These are phyloP conservation scores for Idaea biselata DNA, from an alignment of 2,888 invertebrate species.

Conservation along the genomic window DNA sequence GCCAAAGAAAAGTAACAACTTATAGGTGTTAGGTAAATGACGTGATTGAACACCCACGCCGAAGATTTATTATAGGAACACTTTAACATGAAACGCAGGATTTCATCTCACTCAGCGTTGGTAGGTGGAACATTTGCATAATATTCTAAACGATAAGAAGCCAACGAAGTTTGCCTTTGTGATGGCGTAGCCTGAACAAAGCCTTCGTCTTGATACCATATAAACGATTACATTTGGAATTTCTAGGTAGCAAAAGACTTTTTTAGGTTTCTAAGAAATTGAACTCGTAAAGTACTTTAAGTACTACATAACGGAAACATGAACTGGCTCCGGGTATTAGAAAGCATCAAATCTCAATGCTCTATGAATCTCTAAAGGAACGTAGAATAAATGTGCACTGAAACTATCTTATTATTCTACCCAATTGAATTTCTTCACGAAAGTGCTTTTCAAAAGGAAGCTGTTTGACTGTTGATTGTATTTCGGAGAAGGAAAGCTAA, in stretches of 20 bases:
- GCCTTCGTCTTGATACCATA: not conserved
- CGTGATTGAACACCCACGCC: not conserved
- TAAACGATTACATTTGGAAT: not conserved
- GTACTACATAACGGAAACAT: too few relatives aligned
- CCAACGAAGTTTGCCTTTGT: constrained; percentile 44
- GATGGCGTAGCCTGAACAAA: constrained; percentile 4
- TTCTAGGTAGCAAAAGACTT: not conserved
- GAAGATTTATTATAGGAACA: not conserved
- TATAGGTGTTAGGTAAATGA: not conserved
- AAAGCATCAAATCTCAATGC: not conserved
- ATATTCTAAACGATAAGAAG: constrained; percentile 47
- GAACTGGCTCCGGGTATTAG: not conserved
- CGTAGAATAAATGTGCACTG: not conserved
- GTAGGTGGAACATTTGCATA: constrained; percentile 53
- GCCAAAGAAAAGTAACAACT: not conserved
- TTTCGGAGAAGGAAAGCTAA: constrained; percentile 35
- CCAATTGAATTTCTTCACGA: constrained; percentile 31
- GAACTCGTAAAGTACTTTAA: not conserved
- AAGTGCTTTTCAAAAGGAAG: constrained; percentile 36
- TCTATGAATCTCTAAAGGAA: not conserved
- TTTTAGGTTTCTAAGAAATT: not conserved
- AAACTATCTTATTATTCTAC: constrained; percentile 9
- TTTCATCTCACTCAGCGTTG: constrained; percentile 15
- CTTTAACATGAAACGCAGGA: constrained; percentile 19
- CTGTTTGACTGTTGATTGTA: constrained; percentile 44